Conservation (phyloP, 2,797 vertebrate species). For the Cossypha polioptera region DNA sequence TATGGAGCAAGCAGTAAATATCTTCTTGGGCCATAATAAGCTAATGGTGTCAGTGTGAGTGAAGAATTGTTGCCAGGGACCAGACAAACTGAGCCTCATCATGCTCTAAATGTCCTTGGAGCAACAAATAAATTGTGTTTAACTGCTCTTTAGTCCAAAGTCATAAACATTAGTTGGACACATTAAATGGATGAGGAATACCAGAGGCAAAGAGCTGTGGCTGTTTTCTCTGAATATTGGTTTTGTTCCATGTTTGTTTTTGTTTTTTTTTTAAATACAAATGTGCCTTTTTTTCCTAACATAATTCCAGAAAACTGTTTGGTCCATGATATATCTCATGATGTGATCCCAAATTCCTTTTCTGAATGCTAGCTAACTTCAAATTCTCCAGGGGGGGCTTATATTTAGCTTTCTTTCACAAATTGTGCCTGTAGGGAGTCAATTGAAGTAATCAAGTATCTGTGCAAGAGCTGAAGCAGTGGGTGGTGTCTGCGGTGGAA, state of each 20-base stretch:
- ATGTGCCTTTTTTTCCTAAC: background rate
- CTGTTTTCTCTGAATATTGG: background rate
- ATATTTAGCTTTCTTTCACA: background rate
- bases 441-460: background rate
- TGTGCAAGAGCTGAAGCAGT: background rate
- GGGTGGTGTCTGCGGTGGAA: background rate
- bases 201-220: background rate
- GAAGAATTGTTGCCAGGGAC: background rate
- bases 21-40: background rate
- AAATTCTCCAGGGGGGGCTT: background rate
- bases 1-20: background rate
- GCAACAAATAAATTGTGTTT: background rate
- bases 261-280: background rate
- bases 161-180: background rate
- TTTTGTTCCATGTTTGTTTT: background rate
- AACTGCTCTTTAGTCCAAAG: background rate
- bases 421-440: background rate
- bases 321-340: background rate
- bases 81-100: background rate
- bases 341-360: background rate
- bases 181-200: background rate
- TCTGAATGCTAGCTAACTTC: background rate
- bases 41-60: background rate
- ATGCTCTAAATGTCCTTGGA: background rate
- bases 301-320: background rate